Base-by-base conservation (phyloP, 1,140 invertebrate genomes). In the Aphaenogaster floridana region DNA sequence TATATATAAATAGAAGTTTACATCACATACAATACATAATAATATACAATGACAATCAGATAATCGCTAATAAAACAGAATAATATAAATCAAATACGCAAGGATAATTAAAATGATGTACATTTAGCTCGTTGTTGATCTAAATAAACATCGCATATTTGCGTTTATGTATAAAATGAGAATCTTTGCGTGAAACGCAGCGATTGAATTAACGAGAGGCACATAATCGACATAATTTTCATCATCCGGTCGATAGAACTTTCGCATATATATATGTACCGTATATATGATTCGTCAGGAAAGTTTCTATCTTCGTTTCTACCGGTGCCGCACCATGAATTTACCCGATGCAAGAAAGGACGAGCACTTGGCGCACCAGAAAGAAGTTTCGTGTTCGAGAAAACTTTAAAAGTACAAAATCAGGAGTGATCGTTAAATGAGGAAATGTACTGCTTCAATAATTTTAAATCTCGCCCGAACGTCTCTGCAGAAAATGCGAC, bases 401-500 rank as follows among this genome's bases (percentile, higher is more conserved):
- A 76, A 84, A 76, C 80, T 84, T 84, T 59, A 61, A 84, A 84
- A 84, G 80, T 76, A 84, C 80, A 76, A 76, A 84, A 84, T 84
- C 80, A 84, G 42, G 54, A 84, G 52, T 84, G 80, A 84, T 76
- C 80, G 80, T 84, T 84, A 76, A 84, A 84, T 76, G 80, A 76
- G 54, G 42, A 84, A 84, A 84, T 84, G 68, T 83, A 83, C 54
- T 83, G 80, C 69, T 84, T 84, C 80, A 84, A 84, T 84, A 84
- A 84, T 84, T 84, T 84, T 76, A 84, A 84, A 84, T 76, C 54
- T 84, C 80, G 54, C 69, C 54, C 54, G 69, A 84, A 61, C n/a
- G 80, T 84, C 80, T 84, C 80, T 61, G 69, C 54, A 48, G 57
- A 84, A 84, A 84, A 61, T 84, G 69, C 69, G 7, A 17, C 80